Conservation (phyloP, 1,140 invertebrate species). For the Heliconius congener region DNA sequence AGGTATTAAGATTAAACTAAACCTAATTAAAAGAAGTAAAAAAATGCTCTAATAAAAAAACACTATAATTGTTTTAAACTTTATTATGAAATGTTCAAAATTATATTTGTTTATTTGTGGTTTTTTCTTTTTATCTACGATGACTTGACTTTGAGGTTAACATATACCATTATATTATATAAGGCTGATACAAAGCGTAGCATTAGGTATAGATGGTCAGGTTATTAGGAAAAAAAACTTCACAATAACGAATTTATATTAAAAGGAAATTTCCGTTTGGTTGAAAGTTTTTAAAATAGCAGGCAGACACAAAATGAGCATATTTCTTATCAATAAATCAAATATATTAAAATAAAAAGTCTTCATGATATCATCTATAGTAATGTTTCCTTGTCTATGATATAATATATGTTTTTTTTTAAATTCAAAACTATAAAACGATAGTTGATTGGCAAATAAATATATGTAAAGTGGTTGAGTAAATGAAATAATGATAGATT, state of each 20-base stretch:
- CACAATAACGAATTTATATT: not conserved
- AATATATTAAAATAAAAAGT: too few relatives aligned
- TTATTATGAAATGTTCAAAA: not conserved
- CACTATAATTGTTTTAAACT: too few relatives aligned
- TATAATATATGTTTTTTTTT: too few relatives aligned
- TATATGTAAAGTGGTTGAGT: not conserved
- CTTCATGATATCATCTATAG: too few relatives aligned
- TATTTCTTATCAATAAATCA: too few relatives aligned
- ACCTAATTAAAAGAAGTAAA: not conserved
- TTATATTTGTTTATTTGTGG: not conserved
- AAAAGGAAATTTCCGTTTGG: not conserved
- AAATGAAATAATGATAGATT: not conserved
- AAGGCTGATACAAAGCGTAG: constrained; percentile 59
- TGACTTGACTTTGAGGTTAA: constrained; percentile 31
- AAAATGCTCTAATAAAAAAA: too few relatives aligned
- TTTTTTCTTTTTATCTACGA: not conserved
- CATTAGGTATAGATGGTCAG: constrained; percentile 39
- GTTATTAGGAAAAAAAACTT: not conserved
- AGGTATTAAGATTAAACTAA: not conserved
- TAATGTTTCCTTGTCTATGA: too few relatives aligned
- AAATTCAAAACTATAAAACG: too few relatives aligned
- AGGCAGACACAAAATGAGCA: too few relatives aligned
- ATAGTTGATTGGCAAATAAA: not conserved
- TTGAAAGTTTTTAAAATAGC: too few relatives aligned
- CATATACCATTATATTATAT: constrained; percentile 47